phyloP scores from a whole-genome alignment of 2,888 invertebrate genomes.

The Amblyjoppa fuscipennis region DNA sequence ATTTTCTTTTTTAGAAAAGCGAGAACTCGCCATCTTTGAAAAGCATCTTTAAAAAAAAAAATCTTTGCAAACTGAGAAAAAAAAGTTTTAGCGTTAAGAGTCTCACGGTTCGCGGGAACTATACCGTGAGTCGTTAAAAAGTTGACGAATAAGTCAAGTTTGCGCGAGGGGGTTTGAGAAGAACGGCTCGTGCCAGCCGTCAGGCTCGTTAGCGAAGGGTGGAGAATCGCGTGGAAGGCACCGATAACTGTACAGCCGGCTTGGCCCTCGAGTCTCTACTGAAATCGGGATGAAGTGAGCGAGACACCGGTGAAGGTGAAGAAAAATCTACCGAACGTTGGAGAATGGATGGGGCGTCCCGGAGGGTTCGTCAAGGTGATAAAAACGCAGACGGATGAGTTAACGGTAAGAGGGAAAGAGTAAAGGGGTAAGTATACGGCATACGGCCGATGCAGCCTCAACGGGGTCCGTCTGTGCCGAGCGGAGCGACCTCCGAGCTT shows the following conservation, averaged over 20 bases:
- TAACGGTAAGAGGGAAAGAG: neutral
- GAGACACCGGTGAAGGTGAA: conserved; percentile 5
- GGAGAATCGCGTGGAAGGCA: neutral
- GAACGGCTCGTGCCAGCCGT: conserved; percentile 10
- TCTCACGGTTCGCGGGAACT: neutral
- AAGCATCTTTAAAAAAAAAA: neutral
- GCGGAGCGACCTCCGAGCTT: conserved; percentile 6
- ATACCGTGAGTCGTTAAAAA: conserved; percentile 15
- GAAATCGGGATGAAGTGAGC: conserved; percentile 14
- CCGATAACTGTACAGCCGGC: neutral
- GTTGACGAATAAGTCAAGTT: neutral
- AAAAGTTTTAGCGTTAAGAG: neutral
- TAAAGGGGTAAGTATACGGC: conserved; percentile 6
- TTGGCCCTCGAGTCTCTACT: neutral
- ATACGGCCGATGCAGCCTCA: conserved; percentile 4
- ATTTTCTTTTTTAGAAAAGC: too few relatives aligned
- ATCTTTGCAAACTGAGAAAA: neutral
- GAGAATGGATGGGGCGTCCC: conserved; percentile 18
- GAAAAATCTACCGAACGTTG: conserved; percentile 23
- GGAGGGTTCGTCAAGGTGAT: conserved; percentile 48
- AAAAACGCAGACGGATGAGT: conserved; percentile 48
- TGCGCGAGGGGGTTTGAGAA: neutral
- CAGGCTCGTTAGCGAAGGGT: conserved; percentile 44
- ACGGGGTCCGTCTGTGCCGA: conserved; percentile 43
- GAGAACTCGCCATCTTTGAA: too few relatives aligned